phyloP scores from a whole-genome alignment of 2,113 vertebrate genomes.

The Phalacrocorax brasilianus region DNA sequence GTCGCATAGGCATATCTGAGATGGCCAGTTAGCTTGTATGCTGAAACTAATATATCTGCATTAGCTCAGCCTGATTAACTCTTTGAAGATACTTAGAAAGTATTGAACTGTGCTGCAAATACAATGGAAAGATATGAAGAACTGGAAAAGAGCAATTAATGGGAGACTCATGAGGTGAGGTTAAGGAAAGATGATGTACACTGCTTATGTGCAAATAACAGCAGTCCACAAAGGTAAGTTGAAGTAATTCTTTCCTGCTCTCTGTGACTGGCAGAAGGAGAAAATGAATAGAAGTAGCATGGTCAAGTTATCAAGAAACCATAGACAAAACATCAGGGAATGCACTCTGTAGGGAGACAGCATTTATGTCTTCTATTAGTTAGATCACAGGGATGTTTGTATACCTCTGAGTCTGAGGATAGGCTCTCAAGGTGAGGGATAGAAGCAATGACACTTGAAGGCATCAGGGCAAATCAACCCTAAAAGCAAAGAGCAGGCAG shows the following conservation, averaged over 20 bases:
- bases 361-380: neutral
- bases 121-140: neutral
- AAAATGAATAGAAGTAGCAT: neutral
- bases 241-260: neutral
- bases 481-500: neutral
- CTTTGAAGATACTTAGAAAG: neutral
- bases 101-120: neutral
- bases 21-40: neutral
- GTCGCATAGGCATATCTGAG: neutral
- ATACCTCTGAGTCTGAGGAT: neutral
- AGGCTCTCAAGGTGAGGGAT: neutral
- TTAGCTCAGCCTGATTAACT: neutral
- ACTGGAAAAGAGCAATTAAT: neutral
- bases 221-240: neutral
- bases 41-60: neutral
- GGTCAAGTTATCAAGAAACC: neutral
- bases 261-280: neutral
- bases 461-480: neutral
- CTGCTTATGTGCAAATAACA: neutral
- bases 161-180: neutral
- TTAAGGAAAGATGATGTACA: neutral
- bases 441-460: neutral
- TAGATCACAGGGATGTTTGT: neutral
- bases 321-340: neutral
- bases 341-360: neutral